These are phyloP conservation scores for Symphodus melops DNA, from an alignment of 2,113 vertebrate genomes.

Conservation along the genomic window DNA sequence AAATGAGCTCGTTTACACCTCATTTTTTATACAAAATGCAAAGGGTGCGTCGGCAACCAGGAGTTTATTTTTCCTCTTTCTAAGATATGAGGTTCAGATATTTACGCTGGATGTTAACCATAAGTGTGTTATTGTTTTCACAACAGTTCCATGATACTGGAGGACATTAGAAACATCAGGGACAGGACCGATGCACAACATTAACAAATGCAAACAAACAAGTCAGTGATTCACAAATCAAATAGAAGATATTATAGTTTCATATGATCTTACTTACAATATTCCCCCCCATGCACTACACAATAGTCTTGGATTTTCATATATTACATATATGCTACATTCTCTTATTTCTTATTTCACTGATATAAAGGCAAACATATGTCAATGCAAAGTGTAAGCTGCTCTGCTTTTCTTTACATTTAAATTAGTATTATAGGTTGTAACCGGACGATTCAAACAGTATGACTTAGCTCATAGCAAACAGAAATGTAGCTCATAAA, in stretches of 20 bases:
- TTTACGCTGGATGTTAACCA: conserved; percentile 53
- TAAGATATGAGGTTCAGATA: conserved; percentile 59
- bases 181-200: conserved; percentile 79
- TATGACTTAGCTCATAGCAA: conserved; percentile 82
- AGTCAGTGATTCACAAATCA: conserved; percentile 78
- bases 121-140: conserved; percentile 56
- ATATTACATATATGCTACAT: conserved; percentile 85
- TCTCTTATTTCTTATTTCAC: conserved; percentile 83
- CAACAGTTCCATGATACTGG: conserved; percentile 66
- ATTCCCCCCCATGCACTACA: conserved; percentile 80
- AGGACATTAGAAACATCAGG: conserved; percentile 72
- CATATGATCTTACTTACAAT: conserved; percentile 74
- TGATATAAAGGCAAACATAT: conserved; percentile 84
- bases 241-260: conserved; percentile 79
- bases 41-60: conserved; percentile 55
- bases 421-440: conserved; percentile 78
- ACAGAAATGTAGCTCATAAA: conserved; percentile 81
- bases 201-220: conserved; percentile 78
- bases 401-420: conserved; percentile 79
- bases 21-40: conserved; percentile 72
- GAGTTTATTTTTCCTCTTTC: conserved; percentile 39
- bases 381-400: conserved; percentile 79
- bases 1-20: conserved; percentile 67
- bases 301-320: conserved; percentile 80
- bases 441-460: conserved; percentile 77